A percentile compares a stretch with the other conserved stretches of the same genome.
phyloP scores from a whole-genome alignment of 2,113 vertebrate species.

The Dinomys branickii region DNA sequence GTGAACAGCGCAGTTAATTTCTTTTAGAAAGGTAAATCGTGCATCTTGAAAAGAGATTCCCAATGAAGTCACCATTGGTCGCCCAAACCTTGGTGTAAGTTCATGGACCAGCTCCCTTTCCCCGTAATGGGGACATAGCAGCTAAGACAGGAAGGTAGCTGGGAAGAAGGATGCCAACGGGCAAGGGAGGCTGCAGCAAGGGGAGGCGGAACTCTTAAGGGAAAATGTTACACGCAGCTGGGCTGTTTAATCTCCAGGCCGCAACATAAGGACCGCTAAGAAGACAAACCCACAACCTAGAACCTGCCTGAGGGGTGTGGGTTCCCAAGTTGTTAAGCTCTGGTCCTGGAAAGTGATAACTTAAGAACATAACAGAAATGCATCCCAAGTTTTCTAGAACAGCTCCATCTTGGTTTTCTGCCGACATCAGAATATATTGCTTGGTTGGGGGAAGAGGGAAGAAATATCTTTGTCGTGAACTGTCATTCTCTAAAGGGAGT shows the following conservation, averaged over 20 bases:
- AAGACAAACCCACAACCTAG: neutral
- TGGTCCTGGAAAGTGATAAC: neutral
- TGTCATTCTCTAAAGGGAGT: neutral
- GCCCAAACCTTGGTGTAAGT: neutral
- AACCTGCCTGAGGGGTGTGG: no score
- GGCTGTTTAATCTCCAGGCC: neutral
- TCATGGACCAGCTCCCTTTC: neutral
- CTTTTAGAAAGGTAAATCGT: neutral
- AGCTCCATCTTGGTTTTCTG: neutral
- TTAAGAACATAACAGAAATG: neutral
- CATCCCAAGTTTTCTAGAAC: neutral
- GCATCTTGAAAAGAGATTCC: neutral
- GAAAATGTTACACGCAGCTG: neutral
- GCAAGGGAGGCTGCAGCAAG: neutral
- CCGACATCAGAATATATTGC: neutral
- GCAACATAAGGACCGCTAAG: neutral
- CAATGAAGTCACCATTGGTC: neutral
- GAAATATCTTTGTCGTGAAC: neutral
- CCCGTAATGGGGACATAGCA: neutral
- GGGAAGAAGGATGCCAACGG: neutral
- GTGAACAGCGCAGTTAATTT: neutral
- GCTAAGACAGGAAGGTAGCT: neutral
- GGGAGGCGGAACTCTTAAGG: neutral
- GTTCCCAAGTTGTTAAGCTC: neutral
- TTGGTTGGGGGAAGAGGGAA: neutral